Percentiles rank a stretch among this genome's conserved stretches.
Evolutionary conservation across 2,113 vertebrate genomes (phyloP).

Genomic region (Ardeotis arabs): DNA sequence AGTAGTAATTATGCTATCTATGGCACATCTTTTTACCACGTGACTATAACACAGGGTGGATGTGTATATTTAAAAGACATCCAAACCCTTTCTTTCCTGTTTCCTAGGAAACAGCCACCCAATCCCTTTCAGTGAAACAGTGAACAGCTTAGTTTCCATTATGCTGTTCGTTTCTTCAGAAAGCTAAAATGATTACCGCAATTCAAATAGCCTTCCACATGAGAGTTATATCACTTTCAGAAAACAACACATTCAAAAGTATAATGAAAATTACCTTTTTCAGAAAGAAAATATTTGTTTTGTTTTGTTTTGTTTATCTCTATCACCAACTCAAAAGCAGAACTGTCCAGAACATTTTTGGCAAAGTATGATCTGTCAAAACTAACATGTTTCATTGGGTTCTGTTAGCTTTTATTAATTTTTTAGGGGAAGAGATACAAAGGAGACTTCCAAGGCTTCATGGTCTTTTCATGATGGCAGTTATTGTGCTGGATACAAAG

Average conservation of each 20-base stretch:
- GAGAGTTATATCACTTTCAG: slow-evolving; percentile 1
- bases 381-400: background rate
- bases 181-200: background rate
- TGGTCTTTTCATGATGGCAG: background rate
- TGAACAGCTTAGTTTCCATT: slow-evolving; percentile 14
- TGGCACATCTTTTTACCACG: background rate
- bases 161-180: background rate
- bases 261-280: background rate
- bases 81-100: slow-evolving; percentile 20
- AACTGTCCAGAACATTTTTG: background rate
- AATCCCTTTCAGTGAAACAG: background rate
- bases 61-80: slow-evolving; percentile 4
- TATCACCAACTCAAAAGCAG: background rate
- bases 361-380: background rate
- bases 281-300: background rate
- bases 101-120: slow-evolving; percentile 39
- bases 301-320: background rate
- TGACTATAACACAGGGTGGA: background rate
- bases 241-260: background rate
- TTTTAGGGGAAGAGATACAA: background rate
- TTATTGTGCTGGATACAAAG: background rate
- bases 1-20: background rate
- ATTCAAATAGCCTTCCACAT: background rate
- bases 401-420: background rate
- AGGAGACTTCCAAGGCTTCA: background rate